phyloP scores from a whole-genome alignment of 2,888 invertebrate genomes.

The Yponomeuta sedellus region DNA sequence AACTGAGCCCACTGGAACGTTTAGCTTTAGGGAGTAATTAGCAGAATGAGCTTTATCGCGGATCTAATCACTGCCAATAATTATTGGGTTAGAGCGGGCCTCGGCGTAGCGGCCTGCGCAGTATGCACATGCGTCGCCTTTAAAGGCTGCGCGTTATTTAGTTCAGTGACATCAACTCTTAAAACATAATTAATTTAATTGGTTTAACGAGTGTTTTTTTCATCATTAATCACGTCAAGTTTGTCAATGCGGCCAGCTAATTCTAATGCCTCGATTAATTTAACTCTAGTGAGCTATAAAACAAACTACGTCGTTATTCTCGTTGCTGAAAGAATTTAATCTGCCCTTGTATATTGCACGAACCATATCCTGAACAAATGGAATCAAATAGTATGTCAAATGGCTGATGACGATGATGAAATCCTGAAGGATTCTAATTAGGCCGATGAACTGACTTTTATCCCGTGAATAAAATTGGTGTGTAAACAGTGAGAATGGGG shows the following conservation, averaged over 20 bases:
- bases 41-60: slow-evolving; percentile 67
- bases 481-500: slow-evolving; percentile 50
- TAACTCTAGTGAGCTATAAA: not conserved
- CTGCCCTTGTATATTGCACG: too few species aligned
- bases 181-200: slow-evolving; percentile 47
- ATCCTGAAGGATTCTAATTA: too few species aligned
- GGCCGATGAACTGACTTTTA: not conserved
- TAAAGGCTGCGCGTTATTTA: slow-evolving; percentile 27
- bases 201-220: slow-evolving; percentile 4
- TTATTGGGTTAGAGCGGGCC: slow-evolving; percentile 59
- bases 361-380: too few species aligned
- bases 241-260: not conserved
- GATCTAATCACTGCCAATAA: slow-evolving; percentile 69
- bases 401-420: too few species aligned
- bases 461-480: slow-evolving; percentile 52
- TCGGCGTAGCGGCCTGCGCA: slow-evolving; percentile 27
- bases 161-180: slow-evolving; percentile 39
- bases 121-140: slow-evolving; percentile 36
- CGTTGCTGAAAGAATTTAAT: not conserved
- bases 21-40: slow-evolving; percentile 77
- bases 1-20: slow-evolving; percentile 52
- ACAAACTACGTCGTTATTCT: not conserved
- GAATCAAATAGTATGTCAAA: too few species aligned
- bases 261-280: not conserved
- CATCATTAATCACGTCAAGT: not conserved